Conservation (phyloP, 2,888 invertebrate species). For the Orthosia incerta region DNA sequence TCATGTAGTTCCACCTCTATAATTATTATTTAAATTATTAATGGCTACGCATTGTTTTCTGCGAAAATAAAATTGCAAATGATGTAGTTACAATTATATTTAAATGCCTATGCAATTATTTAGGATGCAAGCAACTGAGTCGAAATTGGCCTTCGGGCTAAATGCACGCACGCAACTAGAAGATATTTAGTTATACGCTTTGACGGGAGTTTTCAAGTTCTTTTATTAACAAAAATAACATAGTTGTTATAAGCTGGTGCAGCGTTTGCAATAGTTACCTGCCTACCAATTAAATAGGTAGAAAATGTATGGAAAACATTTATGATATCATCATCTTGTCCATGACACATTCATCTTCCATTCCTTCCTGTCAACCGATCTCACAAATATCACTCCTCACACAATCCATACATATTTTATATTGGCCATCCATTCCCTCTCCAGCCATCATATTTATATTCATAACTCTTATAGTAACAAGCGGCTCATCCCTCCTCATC, state of each 20-base stretch:
- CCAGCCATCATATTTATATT: too few species aligned
- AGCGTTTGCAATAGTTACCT: background rate
- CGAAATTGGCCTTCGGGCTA: conserved; percentile 70
- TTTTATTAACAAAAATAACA: conserved; percentile 8
- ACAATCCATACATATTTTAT: too few species aligned
- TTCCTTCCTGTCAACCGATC: too few species aligned
- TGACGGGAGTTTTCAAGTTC: background rate
- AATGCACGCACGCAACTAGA: conserved; percentile 70
- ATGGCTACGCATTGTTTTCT: conserved; percentile 49
- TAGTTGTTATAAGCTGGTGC: background rate
- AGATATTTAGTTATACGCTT: conserved; percentile 43
- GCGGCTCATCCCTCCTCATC: too few species aligned
- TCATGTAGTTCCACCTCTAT: conserved; percentile 20
- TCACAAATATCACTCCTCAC: too few species aligned
- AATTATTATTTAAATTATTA: conserved; percentile 47
- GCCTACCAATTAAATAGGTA: background rate
- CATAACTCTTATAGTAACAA: too few species aligned
- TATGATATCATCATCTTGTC: too few species aligned
- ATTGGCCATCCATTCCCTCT: too few species aligned
- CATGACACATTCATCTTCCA: too few species aligned
- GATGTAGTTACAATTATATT: conserved; percentile 67
- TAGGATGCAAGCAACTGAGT: conserved; percentile 65
- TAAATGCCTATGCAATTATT: conserved; percentile 63
- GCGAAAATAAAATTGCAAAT: conserved; percentile 48
- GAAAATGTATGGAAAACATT: too few species aligned